These are phyloP conservation scores for Harpegnathos saltator DNA, from an alignment of 1,140 invertebrate genomes.

Conservation along the genomic window DNA sequence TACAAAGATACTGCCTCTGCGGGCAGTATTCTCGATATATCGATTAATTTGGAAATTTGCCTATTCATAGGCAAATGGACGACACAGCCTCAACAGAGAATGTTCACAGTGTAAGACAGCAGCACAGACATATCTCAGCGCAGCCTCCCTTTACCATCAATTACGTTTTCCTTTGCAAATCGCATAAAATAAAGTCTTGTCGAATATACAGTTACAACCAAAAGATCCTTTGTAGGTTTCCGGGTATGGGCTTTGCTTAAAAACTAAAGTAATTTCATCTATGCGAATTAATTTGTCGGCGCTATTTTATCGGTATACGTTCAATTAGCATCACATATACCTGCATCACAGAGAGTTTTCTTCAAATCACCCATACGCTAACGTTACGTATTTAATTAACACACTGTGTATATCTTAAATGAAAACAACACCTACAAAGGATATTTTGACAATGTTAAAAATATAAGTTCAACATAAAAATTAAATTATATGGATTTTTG, in stretches of 20 bases:
- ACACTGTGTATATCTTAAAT: constrained; percentile 39
- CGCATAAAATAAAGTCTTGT: constrained; percentile 61
- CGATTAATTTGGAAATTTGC: constrained; percentile 77
- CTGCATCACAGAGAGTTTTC: constrained; percentile 46
- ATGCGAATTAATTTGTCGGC: constrained; percentile 44
- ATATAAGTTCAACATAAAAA: constrained; percentile 55
- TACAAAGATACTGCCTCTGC: constrained; percentile 73
- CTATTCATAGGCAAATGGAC: constrained; percentile 76
- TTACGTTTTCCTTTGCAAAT: constrained; percentile 60
- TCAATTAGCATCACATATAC: constrained; percentile 10
- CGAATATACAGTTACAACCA: constrained; percentile 48
- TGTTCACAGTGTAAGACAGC: constrained; percentile 82
- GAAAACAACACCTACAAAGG: constrained; percentile 63
- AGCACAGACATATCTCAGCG: constrained; percentile 80
- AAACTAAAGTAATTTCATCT: constrained; percentile 52
- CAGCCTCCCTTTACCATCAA: constrained; percentile 77
- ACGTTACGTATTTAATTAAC: constrained; percentile 41
- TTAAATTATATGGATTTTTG: constrained; percentile 56
- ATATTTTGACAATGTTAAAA: constrained; percentile 47
- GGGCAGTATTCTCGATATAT: constrained; percentile 73
- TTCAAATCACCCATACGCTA: constrained; percentile 38
- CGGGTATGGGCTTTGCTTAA: constrained; percentile 36
- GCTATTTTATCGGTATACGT: constrained; percentile 13
- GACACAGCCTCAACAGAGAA: constrained; percentile 84
- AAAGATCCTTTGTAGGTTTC: constrained; percentile 74